phyloP scores from a whole-genome alignment of 2,797 vertebrate species.

The Manis crassicaudata region DNA sequence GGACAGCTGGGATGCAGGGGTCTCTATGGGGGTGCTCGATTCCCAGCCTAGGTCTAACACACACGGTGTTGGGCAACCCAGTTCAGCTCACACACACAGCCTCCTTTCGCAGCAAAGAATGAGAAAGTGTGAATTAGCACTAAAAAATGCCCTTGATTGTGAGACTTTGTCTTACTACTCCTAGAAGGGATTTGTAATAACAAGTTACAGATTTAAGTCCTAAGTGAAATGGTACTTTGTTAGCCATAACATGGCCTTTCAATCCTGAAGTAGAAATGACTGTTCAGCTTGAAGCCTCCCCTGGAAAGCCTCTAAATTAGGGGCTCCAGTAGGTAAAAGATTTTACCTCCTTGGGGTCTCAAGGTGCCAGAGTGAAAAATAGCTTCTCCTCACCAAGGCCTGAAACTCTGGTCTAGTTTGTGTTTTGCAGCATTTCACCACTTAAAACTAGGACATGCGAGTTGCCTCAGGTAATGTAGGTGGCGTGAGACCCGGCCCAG shows the following conservation, averaged over 20 bases:
- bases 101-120: neutral
- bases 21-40: accelerated
- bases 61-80: neutral
- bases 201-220: neutral
- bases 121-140: neutral
- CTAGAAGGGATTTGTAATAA: neutral
- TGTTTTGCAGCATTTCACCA: slow-evolving; percentile 49
- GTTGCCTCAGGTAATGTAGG: neutral
- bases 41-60: too few species aligned
- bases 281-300: neutral
- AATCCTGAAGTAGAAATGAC: neutral
- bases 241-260: neutral
- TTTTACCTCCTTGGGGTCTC: neutral
- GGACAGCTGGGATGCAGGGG: neutral
- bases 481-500: neutral
- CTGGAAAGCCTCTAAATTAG: neutral
- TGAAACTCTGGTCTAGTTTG: slow-evolving; percentile 1
- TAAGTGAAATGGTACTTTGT: neutral
- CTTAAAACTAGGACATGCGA: neutral
- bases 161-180: neutral
- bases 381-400: neutral
- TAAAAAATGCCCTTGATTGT: neutral
- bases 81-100: neutral
- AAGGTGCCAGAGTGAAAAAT: neutral
- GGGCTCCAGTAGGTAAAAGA: neutral